Conservation (phyloP, 2,888 invertebrate genomes). For the Fissipunctia ypsillon region DNA sequence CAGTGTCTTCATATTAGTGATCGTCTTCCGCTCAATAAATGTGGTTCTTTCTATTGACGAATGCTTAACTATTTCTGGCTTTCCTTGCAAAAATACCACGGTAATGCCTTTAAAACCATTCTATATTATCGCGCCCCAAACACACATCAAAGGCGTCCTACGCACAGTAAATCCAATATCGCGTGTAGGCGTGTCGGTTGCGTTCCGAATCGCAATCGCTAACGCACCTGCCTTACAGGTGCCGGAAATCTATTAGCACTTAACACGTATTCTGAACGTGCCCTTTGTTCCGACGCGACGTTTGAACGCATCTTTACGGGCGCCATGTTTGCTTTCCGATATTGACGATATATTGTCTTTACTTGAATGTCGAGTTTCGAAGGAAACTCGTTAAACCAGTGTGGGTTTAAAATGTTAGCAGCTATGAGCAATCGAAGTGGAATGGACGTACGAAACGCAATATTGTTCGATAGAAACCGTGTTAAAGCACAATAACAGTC, state of each 20-base stretch:
- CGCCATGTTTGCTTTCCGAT: slow-evolving; percentile 63
- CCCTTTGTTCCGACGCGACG: slow-evolving; percentile 70
- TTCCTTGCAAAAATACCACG: too few relatives aligned
- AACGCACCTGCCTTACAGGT: slow-evolving; percentile 85
- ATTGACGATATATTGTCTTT: slow-evolving; percentile 61
- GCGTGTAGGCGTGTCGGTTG: slow-evolving; percentile 70
- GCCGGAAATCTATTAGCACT: slow-evolving; percentile 84
- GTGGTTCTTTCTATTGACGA: not conserved
- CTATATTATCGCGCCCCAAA: slow-evolving; percentile 19
- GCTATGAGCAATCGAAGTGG: slow-evolving; percentile 36
- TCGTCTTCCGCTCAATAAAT: not conserved
- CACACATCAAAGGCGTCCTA: slow-evolving; percentile 45
- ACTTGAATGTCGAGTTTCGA: slow-evolving; percentile 57
- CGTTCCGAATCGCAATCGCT: slow-evolving; percentile 73
- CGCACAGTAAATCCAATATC: slow-evolving; percentile 71
- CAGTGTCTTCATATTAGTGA: not conserved
- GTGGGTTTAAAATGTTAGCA: slow-evolving; percentile 56
- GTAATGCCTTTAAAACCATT: slow-evolving; percentile 30
- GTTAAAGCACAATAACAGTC: slow-evolving; percentile 45
- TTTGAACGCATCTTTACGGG: slow-evolving; percentile 66
- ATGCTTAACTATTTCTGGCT: not conserved
- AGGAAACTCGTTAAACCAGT: slow-evolving; percentile 58
- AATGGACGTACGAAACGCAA: slow-evolving; percentile 49
- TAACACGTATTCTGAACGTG: slow-evolving; percentile 69
- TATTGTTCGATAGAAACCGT: slow-evolving; percentile 42